Evolutionary conservation across 2,797 vertebrate genomes (phyloP).

Genomic region (Lagodon rhomboides): DNA sequence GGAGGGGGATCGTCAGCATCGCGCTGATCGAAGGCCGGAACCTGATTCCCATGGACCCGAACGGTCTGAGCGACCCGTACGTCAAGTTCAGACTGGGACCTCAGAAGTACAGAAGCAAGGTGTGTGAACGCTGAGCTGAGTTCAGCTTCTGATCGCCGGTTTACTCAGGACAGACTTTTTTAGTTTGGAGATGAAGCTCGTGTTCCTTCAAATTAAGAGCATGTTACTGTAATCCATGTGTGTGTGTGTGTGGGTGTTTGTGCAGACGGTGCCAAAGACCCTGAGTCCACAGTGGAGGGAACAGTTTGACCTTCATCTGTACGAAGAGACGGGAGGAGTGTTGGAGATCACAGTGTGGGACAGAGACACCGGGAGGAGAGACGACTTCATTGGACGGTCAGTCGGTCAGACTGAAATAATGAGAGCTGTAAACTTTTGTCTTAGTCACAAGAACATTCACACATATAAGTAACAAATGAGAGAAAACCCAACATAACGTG

Average conservation of each 20-base stretch:
- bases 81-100: conserved; percentile 92
- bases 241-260: conserved; percentile 26
- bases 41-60: conserved; percentile 92
- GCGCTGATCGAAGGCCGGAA: conserved; percentile 90
- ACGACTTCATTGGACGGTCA: conserved; percentile 96
- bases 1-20: conserved; percentile 92
- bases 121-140: conserved; percentile 45
- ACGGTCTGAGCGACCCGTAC: conserved; percentile 92
- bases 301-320: conserved; percentile 95
- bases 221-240: not conserved
- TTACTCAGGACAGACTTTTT: not conserved
- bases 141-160: not conserved
- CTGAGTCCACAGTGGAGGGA: conserved; percentile 96
- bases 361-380: conserved; percentile 91
- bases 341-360: conserved; percentile 96
- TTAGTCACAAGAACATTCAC: too few species aligned
- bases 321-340: conserved; percentile 91
- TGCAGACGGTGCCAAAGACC: conserved; percentile 92
- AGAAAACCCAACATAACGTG: not conserved
- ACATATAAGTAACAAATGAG: too few species aligned
- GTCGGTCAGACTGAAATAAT: conserved; percentile 19
- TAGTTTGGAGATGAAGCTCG: not conserved
- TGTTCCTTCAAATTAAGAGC: not conserved
- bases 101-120: conserved; percentile 96
- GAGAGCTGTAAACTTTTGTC: not conserved